These are phyloP conservation scores for Microctonus hyperodae DNA, from an alignment of 2,888 invertebrate genomes.

Conservation along the genomic window DNA sequence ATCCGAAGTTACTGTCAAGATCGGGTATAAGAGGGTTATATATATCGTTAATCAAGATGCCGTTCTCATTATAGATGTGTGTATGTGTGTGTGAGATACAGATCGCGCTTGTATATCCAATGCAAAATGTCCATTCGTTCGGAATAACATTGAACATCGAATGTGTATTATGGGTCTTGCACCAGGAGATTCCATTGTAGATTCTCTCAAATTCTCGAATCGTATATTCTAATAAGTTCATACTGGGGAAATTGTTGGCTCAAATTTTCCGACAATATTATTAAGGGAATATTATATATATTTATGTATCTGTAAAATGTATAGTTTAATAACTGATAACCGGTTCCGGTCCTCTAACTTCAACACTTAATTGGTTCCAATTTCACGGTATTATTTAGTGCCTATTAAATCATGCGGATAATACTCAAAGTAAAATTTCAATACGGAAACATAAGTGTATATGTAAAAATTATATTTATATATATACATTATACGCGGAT, in stretches of 20 bases:
- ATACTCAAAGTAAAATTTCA: no score
- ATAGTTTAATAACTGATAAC: not conserved
- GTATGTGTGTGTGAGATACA: constrained; percentile 12
- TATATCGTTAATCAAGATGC: constrained; percentile 29
- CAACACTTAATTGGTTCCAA: not conserved
- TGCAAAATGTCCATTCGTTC: not conserved
- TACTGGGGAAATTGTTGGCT: not conserved
- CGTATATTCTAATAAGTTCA: not conserved
- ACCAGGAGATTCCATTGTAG: not conserved
- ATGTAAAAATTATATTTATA: not conserved
- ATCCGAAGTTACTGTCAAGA: not conserved
- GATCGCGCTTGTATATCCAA: constrained; percentile 13
- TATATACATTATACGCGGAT: not conserved
- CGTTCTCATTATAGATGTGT: not conserved
- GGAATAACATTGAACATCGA: not conserved
- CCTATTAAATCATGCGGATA: no score
- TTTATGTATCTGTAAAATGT: not conserved
- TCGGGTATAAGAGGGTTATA: not conserved
- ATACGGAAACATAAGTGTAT: not conserved
- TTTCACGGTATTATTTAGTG: no score
- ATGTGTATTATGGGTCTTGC: not conserved
- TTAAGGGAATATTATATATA: not conserved
- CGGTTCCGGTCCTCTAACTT: not conserved
- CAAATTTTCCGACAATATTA: not conserved
- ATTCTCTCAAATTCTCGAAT: not conserved